A percentile compares a stretch with the other conserved stretches of the same genome.
Conservation (phyloP, 2,888 invertebrate genomes). For the Ennomos fuscantarius region DNA sequence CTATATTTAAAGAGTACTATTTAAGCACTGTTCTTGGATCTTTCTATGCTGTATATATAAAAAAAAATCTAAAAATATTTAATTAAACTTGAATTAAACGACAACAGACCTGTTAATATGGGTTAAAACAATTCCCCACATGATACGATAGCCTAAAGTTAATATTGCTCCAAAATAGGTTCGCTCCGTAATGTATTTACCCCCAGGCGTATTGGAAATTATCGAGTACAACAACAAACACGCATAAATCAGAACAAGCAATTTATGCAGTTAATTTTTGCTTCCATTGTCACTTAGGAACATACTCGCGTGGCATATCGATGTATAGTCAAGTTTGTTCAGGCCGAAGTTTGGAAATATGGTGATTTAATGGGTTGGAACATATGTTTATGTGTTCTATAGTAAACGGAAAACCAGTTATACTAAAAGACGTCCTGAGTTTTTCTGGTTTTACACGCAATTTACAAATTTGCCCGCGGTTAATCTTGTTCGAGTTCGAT, state of each 20-base stretch:
- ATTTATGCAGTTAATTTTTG: conserved; percentile 64
- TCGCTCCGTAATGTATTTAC: conserved; percentile 35
- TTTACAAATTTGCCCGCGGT: no score
- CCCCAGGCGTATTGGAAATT: conserved; percentile 42
- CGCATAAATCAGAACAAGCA: conserved; percentile 57
- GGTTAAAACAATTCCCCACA: neutral
- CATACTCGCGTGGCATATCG: conserved; percentile 20
- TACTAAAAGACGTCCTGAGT: no score
- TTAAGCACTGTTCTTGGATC: no score
- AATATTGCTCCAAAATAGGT: conserved; percentile 35
- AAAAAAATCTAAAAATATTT: no score
- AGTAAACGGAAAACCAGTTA: no score
- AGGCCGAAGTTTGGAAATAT: conserved; percentile 13
- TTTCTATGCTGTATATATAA: no score
- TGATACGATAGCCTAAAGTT: conserved; percentile 13
- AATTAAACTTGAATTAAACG: no score
- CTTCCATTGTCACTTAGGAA: conserved; percentile 43
- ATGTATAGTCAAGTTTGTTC: neutral
- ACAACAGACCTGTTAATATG: neutral
- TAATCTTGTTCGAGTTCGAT: no score
- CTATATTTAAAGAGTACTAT: no score
- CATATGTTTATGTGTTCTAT: no score
- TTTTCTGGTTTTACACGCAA: no score
- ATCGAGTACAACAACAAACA: conserved; percentile 55
- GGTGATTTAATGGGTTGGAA: conserved; percentile 3